Conservation (phyloP, 2,797 vertebrate species). For the Sitta carolinensis region DNA sequence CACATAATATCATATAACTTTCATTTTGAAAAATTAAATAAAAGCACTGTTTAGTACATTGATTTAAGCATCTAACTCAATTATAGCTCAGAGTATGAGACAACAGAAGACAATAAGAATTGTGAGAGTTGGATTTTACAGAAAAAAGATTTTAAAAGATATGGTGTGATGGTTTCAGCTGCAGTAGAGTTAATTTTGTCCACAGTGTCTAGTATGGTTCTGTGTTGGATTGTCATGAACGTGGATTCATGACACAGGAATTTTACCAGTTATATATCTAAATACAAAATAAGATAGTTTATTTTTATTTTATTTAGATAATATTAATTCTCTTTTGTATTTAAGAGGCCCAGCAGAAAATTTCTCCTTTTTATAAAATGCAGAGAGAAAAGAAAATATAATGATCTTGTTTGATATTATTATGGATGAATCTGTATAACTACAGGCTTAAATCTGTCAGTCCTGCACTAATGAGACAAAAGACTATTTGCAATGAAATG, state of each 20-base stretch:
- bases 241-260: background rate
- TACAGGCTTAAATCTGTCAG: conserved; percentile 35
- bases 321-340: background rate
- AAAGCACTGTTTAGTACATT: background rate
- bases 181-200: background rate
- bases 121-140: background rate
- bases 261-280: background rate
- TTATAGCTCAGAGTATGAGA: background rate
- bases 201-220: no score
- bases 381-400: background rate
- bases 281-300: conserved; percentile 34
- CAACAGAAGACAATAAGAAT: background rate
- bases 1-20: background rate
- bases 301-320: conserved; percentile 54
- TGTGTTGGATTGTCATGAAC: background rate
- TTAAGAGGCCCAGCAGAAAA: conserved; percentile 5
- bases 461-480: conserved; percentile 49
- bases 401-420: conserved; percentile 1
- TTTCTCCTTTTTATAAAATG: background rate
- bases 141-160: background rate
- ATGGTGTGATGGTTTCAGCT: background rate
- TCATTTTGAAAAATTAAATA: background rate
- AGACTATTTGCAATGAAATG: conserved; percentile 2
- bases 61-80: background rate
- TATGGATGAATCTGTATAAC: background rate